Evolutionary conservation across 2,888 invertebrate species (phyloP), one percentile per base, ranked within the genome.

Genomic region (Vandiemenella viatica): DNA sequence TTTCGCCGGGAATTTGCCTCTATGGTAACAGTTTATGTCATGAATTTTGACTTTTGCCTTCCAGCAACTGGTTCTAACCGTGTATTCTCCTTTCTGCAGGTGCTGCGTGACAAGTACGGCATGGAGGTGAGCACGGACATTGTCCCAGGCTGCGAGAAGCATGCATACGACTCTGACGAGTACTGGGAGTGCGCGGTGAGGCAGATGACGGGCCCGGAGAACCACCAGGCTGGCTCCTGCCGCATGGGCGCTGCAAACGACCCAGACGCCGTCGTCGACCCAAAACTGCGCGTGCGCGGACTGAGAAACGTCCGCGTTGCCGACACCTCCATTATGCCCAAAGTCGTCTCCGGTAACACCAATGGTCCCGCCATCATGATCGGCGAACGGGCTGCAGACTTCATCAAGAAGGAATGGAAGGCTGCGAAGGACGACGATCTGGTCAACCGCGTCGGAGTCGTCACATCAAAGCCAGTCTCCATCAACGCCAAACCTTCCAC

Each of bases 181-280:
- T 88, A 77, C 65, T 83, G 87, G 78, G 74, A 71, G 49, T 89
- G 88, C 60, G 76, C 83, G 0, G 73, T 83, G 0, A 70, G 70
- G 51, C 73, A 76, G 49, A 72, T 79, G 48, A 86, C 86, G 0
- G 83, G 82, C 0, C 82, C 86, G 0, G 86, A 86, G 65, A 86
- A 87, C 63, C 87, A 87, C 63, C 86, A 86, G 64, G 32, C 32
- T 32, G 32, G 32, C 13, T 32, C 32, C 3, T 32, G 32, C 5
- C 10, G n/a, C 10, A 32, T 32, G 32, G 32, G 32, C 3, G 32
- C 32, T 4, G 32, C 10, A n/a, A 32, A 32, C 32, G 32, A 32
- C 32, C 32, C 32, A 4, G n/a, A 10, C 10, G 32, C 32, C 32
- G 32, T 32, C 2, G 32, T 32, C 13, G 32, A 32, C n/a, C 32